Percentiles rank a stretch among this genome's conserved stretches.
phyloP scores from a whole-genome alignment of 2,113 vertebrate genomes.

The Scalopus aquaticus region DNA sequence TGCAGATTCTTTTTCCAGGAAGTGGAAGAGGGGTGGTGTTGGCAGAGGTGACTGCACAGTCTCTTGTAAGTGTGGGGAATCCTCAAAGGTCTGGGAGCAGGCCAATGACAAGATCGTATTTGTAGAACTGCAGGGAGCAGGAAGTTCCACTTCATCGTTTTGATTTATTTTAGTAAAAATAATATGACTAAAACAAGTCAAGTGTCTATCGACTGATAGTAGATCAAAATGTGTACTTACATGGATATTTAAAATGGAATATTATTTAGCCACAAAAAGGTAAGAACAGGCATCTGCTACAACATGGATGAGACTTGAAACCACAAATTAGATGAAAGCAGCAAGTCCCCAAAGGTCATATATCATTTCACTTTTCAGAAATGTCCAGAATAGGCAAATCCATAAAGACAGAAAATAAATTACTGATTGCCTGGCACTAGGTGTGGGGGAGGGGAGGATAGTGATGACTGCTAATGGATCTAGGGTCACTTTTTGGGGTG shows the following conservation, averaged over 20 bases:
- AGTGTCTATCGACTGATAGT: not conserved
- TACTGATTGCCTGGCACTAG: not conserved
- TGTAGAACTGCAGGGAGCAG: not conserved
- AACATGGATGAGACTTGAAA: not conserved
- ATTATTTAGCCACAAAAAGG: not conserved
- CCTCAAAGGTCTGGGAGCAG: not conserved
- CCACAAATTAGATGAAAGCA: not conserved
- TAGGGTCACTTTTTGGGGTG: not conserved
- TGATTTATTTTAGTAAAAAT: not conserved
- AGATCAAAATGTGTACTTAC: not conserved
- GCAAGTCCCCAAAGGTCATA: accelerated
- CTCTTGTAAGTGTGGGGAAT: not conserved
- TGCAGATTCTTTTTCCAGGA: not conserved
- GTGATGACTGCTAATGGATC: not conserved
- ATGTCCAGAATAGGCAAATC: not conserved
- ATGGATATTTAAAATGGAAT: not conserved
- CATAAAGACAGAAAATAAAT: not conserved
- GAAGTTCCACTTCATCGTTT: not conserved
- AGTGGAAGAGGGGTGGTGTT: not conserved
- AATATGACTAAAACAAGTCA: not conserved
- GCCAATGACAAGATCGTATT: not conserved
- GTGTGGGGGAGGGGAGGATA: too few species aligned
- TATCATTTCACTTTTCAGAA: not conserved
- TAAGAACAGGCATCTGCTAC: not conserved
- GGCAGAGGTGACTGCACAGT: not conserved